A percentile compares a stretch with the other conserved stretches of the same genome.
Conservation (phyloP, 2,113 vertebrate species). For the Lepisosteus oculatus region DNA sequence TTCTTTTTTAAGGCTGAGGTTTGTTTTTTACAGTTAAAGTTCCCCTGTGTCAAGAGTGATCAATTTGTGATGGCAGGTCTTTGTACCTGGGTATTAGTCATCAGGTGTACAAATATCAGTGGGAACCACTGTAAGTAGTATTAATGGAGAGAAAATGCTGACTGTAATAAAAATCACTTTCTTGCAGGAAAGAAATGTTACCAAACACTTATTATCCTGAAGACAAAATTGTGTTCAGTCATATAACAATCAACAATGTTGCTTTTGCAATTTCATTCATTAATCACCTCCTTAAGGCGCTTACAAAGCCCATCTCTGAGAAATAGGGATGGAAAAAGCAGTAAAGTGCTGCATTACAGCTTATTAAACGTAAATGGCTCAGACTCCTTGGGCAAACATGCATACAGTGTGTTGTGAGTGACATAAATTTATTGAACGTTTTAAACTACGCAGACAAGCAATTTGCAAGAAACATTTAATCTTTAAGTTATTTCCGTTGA, state of each 20-base stretch:
- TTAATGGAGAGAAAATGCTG: too few species aligned
- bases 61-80: too few species aligned
- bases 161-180: too few species aligned
- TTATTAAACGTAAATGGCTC: slow-evolving; percentile 15
- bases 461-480: not conserved
- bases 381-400: not conserved
- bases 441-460: not conserved
- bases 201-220: not conserved
- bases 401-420: not conserved
- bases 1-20: too few species aligned
- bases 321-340: slow-evolving; percentile 8
- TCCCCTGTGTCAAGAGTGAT: too few species aligned
- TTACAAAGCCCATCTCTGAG: not conserved
- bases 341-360: slow-evolving; percentile 9
- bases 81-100: too few species aligned
- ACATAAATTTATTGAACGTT: not conserved
- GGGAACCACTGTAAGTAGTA: too few species aligned
- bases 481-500: too few species aligned
- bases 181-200: not conserved
- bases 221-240: slow-evolving; percentile 10
- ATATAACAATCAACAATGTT: not conserved
- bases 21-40: too few species aligned
- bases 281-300: slow-evolving; percentile 22
- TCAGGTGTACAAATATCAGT: too few species aligned
- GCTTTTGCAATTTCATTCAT: slow-evolving; percentile 5